Conservation (phyloP, 2,797 vertebrate species). For the Carapus acus region DNA sequence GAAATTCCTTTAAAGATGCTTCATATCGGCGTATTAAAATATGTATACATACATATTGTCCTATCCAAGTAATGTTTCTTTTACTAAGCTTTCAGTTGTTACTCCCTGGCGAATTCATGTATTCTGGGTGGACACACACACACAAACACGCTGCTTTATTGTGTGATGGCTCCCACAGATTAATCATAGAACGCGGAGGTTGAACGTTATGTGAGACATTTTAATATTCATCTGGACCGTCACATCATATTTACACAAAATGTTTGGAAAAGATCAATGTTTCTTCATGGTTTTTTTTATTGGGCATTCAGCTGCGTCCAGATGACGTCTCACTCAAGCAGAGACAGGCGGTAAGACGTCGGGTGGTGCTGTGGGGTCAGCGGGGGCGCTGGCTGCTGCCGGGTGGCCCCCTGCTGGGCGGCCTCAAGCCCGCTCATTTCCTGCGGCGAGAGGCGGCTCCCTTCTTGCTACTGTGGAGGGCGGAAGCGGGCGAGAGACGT, state of each 20-base stretch:
- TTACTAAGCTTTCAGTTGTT: no score
- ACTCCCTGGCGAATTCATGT: no score
- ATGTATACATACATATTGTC: no score
- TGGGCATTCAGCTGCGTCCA: constrained; percentile 35
- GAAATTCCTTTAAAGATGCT: no score
- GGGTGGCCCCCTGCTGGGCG: constrained; percentile 1
- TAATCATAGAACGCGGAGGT: neutral
- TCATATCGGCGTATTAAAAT: no score
- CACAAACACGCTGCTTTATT: neutral
- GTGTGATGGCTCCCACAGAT: neutral
- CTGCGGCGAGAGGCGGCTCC: constrained; percentile 88
- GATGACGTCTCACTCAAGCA: constrained; percentile 34
- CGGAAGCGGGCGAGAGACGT: constrained; percentile 41
- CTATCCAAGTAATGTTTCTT: no score
- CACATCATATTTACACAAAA: constrained; percentile 80
- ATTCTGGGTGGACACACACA: no score
- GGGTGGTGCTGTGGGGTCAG: constrained; percentile 28
- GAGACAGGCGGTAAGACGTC: constrained; percentile 37
- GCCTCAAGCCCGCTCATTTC: constrained; percentile 76
- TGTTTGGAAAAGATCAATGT: constrained; percentile 11
- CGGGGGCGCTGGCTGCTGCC: constrained; percentile 18
- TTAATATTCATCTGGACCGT: constrained; percentile 41
- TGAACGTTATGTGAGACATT: constrained; percentile 27
- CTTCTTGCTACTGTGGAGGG: constrained; percentile 92
- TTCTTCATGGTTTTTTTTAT: constrained; percentile 28